These are phyloP conservation scores for Oikopleura dioica DNA, from an alignment of 23 tunicate species.

Conservation along the genomic window DNA sequence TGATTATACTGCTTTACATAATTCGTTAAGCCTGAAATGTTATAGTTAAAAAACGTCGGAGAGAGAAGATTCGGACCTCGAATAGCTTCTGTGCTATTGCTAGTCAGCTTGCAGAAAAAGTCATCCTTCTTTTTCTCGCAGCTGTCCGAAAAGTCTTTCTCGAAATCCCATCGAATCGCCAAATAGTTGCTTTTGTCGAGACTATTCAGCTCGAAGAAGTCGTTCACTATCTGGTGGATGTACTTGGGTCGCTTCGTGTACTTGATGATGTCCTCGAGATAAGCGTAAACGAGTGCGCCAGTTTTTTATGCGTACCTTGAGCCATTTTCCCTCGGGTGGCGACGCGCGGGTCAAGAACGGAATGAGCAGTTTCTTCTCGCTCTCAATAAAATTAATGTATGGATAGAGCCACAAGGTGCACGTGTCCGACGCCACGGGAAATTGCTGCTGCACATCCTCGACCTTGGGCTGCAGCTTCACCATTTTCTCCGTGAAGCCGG, in stretches of 20 bases:
- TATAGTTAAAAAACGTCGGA: background rate
- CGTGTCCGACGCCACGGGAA: background rate
- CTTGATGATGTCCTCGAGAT: background rate
- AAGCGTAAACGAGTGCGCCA: no score
- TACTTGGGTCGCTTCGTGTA: background rate
- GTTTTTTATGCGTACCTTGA: no score
- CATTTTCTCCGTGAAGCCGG: background rate
- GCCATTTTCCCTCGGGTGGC: background rate
- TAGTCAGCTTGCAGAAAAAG: background rate
- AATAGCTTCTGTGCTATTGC: background rate
- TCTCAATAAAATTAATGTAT: slow-evolving; percentile 6
- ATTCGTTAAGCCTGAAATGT: background rate
- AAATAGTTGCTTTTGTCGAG: background rate
- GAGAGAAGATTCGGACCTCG: background rate
- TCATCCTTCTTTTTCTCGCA: background rate
- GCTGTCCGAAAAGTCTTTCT: background rate
- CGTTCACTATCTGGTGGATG: background rate
- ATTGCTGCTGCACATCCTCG: background rate
- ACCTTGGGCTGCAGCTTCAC: background rate
- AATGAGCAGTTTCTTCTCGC: background rate
- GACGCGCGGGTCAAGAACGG: background rate
- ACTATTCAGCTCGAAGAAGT: background rate
- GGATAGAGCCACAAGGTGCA: slow-evolving; percentile 6
- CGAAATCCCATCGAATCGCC: slow-evolving; percentile 3
- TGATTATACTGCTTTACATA: background rate